Evolutionary conservation across 2,888 invertebrate genomes (phyloP).

Genomic region (Thymelicus acteon): DNA sequence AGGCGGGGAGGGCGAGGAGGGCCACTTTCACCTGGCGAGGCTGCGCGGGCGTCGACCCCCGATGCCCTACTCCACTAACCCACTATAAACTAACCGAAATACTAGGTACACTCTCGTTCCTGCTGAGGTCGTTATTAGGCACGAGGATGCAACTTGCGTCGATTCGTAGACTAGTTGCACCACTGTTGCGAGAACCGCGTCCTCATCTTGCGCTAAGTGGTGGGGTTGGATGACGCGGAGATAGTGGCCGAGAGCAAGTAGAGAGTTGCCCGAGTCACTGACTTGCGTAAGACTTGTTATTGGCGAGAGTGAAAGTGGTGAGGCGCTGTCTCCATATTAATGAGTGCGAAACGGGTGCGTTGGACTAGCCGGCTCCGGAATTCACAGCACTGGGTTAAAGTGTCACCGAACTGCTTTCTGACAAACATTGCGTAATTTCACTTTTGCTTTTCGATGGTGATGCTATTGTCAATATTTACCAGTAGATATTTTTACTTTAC

Average conservation of each 20-base stretch:
- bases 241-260: constrained; percentile 60
- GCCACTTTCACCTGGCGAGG: constrained; percentile 82
- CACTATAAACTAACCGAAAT: constrained; percentile 76
- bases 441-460: constrained; percentile 59
- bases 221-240: constrained; percentile 51
- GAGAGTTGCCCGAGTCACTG: constrained; percentile 63
- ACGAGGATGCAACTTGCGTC: constrained; percentile 74
- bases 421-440: constrained; percentile 62
- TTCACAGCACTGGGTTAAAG: constrained; percentile 73
- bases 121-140: constrained; percentile 67
- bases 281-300: constrained; percentile 80
- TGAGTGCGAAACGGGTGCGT: constrained; percentile 72
- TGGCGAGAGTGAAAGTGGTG: constrained; percentile 81
- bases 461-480: constrained; percentile 12
- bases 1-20: constrained; percentile 62
- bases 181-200: constrained; percentile 49
- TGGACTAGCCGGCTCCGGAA: constrained; percentile 60
- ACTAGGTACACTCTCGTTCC: constrained; percentile 77
- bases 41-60: constrained; percentile 83
- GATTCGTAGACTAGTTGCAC: constrained; percentile 56
- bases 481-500: constrained; percentile 3
- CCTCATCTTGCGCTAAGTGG: constrained; percentile 48
- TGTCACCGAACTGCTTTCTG: constrained; percentile 70
- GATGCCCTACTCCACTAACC: constrained; percentile 83
- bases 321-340: constrained; percentile 80